A percentile compares a stretch with the other conserved stretches of the same genome.
Conservation (phyloP, 2,888 invertebrate genomes). For the Choristoneura rosaceana region DNA sequence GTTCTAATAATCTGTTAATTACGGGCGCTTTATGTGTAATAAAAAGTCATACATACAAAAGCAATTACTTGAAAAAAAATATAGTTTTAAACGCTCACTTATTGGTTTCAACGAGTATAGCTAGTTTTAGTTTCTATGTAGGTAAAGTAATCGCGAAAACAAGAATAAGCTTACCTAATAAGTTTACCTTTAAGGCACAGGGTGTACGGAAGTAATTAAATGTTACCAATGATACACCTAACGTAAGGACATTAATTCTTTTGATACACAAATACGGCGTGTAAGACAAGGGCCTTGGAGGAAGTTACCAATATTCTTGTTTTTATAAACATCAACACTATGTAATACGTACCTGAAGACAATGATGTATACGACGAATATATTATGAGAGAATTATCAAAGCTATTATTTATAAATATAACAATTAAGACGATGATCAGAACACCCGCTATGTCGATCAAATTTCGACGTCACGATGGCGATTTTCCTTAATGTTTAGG, state of each 20-base stretch:
- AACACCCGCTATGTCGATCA: too few species aligned
- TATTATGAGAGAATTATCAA: conserved; percentile 15
- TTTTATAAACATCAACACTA: conserved; percentile 4
- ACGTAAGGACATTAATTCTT: conserved; percentile 1
- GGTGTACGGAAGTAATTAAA: neutral
- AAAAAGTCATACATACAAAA: neutral
- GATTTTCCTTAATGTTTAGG: too few species aligned
- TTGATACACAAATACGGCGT: neutral
- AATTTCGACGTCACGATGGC: too few species aligned
- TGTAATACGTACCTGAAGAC: neutral
- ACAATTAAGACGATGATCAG: conserved; percentile 2
- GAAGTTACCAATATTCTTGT: conserved; percentile 3
- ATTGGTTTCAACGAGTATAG: neutral
- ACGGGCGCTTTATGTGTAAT: too few species aligned
- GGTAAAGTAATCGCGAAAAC: neutral
- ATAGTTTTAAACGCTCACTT: neutral
- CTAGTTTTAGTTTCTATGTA: too few species aligned
- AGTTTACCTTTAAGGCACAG: neutral
- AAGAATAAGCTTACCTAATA: neutral
- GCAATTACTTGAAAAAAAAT: neutral
- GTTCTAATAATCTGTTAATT: too few species aligned
- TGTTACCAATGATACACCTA: neutral
- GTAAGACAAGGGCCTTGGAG: conserved; percentile 2
- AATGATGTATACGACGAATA: neutral
- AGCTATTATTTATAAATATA: conserved; percentile 1